phyloP scores from a whole-genome alignment of 2,888 invertebrate species.

The Sarcophaga variegata region DNA sequence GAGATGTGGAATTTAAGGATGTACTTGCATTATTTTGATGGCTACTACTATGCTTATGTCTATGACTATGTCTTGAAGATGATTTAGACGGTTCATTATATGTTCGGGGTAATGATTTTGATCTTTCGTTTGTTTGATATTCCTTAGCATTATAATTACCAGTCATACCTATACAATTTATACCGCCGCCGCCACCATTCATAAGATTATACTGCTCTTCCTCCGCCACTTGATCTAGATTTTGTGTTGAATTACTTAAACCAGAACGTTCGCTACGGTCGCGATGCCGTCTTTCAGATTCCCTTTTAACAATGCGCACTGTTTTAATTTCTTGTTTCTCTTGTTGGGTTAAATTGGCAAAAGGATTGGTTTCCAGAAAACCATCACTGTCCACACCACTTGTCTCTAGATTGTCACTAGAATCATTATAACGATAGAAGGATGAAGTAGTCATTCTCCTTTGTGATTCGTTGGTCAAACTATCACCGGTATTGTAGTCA shows the following conservation, averaged over 20 bases:
- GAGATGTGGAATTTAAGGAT: conserved; percentile 46
- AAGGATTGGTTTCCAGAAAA: conserved; percentile 79
- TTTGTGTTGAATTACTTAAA: conserved; percentile 79
- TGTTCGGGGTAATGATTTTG: conserved; percentile 84
- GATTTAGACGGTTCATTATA: conserved; percentile 77
- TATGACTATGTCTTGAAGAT: conserved; percentile 71
- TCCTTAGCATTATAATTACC: conserved; percentile 74
- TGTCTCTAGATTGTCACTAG: conserved; percentile 79
- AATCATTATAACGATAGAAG: conserved; percentile 77
- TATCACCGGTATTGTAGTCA: conserved; percentile 75
- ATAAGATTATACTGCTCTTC: conserved; percentile 77
- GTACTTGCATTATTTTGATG: conserved; percentile 72
- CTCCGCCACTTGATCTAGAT: conserved; percentile 82
- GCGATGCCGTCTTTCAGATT: conserved; percentile 92
- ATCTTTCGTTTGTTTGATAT: conserved; percentile 78
- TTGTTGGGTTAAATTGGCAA: conserved; percentile 86
- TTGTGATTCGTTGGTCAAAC: conserved; percentile 61
- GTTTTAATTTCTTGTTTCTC: conserved; percentile 96
- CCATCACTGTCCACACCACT: conserved; percentile 81
- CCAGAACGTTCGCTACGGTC: conserved; percentile 87
- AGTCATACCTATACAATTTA: conserved; percentile 19
- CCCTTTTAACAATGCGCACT: conserved; percentile 95
- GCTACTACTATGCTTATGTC: conserved; percentile 71
- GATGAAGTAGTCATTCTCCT: conserved; percentile 44
- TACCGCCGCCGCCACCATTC: conserved; percentile 57